These are phyloP conservation scores for Drosophila mimica DNA, from an alignment of 2,888 invertebrate genomes.

Conservation along the genomic window DNA sequence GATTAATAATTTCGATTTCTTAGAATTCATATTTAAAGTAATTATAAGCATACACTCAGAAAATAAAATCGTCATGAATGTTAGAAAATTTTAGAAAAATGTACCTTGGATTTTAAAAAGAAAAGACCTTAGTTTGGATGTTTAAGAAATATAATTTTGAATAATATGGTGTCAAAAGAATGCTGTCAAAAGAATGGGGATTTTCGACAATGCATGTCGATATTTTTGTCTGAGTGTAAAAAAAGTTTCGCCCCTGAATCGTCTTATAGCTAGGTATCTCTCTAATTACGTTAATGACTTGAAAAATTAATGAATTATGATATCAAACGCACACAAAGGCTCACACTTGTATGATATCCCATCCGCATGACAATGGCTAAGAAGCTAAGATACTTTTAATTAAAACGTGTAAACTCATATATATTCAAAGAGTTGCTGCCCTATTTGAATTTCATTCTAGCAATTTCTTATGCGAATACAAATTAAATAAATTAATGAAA, in stretches of 20 bases:
- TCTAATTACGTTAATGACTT: not conserved
- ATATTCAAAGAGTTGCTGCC: not conserved
- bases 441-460: slow-evolving; percentile 40
- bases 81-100: not conserved
- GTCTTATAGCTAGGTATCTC: not conserved
- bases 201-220: not conserved
- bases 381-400: slow-evolving; percentile 48
- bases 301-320: not conserved
- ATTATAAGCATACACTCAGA: not conserved
- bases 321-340: not conserved
- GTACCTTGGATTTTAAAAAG: not conserved
- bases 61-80: not conserved
- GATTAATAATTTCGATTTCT: not conserved
- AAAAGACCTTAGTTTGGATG: not conserved
- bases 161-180: not conserved
- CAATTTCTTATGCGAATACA: slow-evolving; percentile 27
- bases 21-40: not conserved
- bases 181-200: not conserved
- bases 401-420: slow-evolving; percentile 21
- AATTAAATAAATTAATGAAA: slow-evolving; percentile 50
- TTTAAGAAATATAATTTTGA: not conserved
- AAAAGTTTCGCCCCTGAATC: not conserved
- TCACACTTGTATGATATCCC: not conserved
- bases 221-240: not conserved
- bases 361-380: slow-evolving; percentile 8